phyloP scores from a whole-genome alignment of 2,113 vertebrate genomes.

The Taurulus bubalis region DNA sequence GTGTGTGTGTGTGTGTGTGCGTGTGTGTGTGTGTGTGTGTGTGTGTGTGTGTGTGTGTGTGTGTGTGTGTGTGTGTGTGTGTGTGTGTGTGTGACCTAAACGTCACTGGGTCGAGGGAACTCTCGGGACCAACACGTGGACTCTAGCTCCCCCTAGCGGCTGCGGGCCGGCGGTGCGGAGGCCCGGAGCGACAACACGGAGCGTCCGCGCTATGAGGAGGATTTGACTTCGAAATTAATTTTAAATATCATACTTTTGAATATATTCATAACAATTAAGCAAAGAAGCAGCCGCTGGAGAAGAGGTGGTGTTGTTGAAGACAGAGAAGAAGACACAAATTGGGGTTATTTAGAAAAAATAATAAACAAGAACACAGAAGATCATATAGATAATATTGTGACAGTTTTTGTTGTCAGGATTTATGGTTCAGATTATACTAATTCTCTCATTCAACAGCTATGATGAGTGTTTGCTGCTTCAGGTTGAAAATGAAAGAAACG shows the following conservation, averaged over 20 bases:
- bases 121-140: no score
- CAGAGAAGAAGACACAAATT: background rate
- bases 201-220: no score
- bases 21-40: no score
- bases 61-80: no score
- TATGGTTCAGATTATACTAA: background rate
- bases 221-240: background rate
- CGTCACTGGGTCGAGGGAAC: no score
- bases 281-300: background rate
- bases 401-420: background rate
- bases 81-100: no score
- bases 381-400: background rate
- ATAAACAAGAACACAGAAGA: background rate
- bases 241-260: background rate
- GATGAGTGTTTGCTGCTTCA: background rate
- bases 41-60: no score
- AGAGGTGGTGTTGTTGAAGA: background rate
- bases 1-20: no score
- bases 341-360: no score
- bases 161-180: background rate
- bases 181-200: constrained; percentile 7
- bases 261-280: background rate
- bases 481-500: background rate
- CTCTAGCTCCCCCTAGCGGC: constrained; percentile 58
- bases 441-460: background rate